These are phyloP conservation scores for Ptyas mucosa DNA, from an alignment of 2,113 vertebrate genomes.

Conservation along the genomic window DNA sequence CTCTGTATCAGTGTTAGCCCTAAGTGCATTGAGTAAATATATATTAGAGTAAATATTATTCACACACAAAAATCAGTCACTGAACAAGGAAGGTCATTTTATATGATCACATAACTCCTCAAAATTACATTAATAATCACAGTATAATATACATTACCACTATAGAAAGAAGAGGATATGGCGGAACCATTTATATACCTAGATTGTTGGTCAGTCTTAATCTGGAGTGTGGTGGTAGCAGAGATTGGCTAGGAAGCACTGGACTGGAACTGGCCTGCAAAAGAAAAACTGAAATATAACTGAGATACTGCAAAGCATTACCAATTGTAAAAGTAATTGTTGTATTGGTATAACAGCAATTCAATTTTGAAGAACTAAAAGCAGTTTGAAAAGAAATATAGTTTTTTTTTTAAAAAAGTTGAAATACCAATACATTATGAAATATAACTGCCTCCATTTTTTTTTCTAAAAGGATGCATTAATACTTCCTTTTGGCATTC, in stretches of 20 bases:
- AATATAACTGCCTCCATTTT: neutral
- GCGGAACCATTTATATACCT: constrained; percentile 66
- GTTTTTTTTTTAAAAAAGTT: constrained; percentile 26
- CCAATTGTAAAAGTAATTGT: constrained; percentile 43
- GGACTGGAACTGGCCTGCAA: constrained; percentile 79
- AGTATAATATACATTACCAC: constrained; percentile 61
- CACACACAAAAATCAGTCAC: neutral
- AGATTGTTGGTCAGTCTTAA: constrained; percentile 68
- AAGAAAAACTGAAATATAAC: constrained; percentile 66
- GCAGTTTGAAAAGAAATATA: neutral
- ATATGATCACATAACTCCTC: constrained; percentile 8
- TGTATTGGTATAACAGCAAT: constrained; percentile 24
- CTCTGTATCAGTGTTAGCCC: neutral
- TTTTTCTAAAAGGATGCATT: neutral
- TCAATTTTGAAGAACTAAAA: neutral
- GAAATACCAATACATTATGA: constrained; percentile 2
- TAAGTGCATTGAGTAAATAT: neutral
- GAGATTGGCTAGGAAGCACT: constrained; percentile 75
- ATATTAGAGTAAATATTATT: neutral
- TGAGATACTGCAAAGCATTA: constrained; percentile 59
- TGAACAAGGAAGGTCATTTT: constrained; percentile 2
- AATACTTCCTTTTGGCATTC: neutral
- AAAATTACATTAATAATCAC: neutral
- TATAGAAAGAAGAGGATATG: constrained; percentile 65
- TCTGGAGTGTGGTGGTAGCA: constrained; percentile 77